Evolutionary conservation across 2,113 vertebrate genomes (phyloP).

Genomic region (Agelaius phoeniceus): DNA sequence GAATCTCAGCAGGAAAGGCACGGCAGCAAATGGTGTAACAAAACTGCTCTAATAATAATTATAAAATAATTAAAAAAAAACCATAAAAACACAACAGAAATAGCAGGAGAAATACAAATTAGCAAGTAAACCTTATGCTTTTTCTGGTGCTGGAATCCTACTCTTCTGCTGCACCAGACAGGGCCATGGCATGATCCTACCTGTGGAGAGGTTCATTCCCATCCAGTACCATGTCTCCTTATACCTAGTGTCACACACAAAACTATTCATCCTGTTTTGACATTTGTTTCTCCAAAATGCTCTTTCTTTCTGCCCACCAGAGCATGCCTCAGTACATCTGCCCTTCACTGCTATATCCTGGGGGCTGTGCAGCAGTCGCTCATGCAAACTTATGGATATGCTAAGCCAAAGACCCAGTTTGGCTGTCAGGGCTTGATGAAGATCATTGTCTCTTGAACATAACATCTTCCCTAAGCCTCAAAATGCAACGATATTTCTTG

Average conservation of each 20-base stretch:
- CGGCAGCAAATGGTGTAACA: background rate
- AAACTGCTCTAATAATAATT: background rate
- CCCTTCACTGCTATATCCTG: background rate
- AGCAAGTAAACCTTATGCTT: background rate
- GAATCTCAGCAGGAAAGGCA: background rate
- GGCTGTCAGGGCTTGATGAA: background rate
- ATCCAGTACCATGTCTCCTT: background rate
- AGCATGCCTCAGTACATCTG: background rate
- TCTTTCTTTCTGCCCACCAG: background rate
- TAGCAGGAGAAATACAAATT: background rate
- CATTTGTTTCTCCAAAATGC: background rate
- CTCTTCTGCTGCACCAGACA: background rate
- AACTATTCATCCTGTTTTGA: background rate
- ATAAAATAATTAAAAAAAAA: too few relatives aligned
- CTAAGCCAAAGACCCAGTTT: background rate
- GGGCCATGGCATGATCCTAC: accelerated
- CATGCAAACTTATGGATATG: accelerated
- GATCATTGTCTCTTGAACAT: background rate
- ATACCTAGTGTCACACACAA: background rate
- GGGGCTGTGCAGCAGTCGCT: accelerated
- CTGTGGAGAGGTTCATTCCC: background rate
- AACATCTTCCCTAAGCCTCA: background rate
- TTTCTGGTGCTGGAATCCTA: background rate
- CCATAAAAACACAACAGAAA: background rate
- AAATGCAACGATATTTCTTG: background rate